A percentile compares a stretch with the other conserved stretches of the same genome.
These are phyloP conservation scores for Tiliqua scincoides DNA, from an alignment of 2,113 vertebrate genomes.

Conservation along the genomic window DNA sequence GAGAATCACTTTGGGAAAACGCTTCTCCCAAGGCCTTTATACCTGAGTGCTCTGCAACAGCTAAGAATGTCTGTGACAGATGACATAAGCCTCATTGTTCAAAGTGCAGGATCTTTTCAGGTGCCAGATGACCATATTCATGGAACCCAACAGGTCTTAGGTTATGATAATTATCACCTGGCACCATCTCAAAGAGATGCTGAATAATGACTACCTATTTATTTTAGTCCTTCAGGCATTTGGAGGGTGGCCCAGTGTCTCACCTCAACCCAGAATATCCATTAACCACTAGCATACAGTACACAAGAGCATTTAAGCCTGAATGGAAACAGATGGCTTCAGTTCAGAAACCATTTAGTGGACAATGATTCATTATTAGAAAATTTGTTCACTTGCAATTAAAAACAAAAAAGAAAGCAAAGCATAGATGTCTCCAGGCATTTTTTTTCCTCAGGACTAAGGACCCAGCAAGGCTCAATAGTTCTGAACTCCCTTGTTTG, in stretches of 20 bases:
- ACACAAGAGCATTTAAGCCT: too few relatives aligned
- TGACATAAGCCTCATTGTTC: too few relatives aligned
- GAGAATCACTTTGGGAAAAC: too few relatives aligned
- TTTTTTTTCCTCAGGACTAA: neutral
- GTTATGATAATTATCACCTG: too few relatives aligned
- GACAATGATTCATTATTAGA: neutral
- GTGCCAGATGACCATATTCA: too few relatives aligned
- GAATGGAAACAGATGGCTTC: neutral
- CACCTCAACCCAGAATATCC: neutral
- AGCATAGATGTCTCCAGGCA: neutral
- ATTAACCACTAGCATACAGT: neutral
- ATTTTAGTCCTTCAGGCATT: neutral
- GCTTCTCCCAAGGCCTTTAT: too few relatives aligned
- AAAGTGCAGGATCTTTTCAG: too few relatives aligned
- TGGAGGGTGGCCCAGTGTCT: neutral
- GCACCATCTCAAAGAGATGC: too few relatives aligned
- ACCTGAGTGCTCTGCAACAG: too few relatives aligned
- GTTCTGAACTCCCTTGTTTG: too few relatives aligned
- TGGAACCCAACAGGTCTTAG: too few relatives aligned
- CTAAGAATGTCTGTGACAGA: too few relatives aligned
- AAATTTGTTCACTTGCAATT: neutral
- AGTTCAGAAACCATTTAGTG: neutral
- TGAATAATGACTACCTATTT: neutral
- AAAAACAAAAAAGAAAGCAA: neutral
- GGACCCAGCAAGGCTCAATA: neutral